Conservation (phyloP, 1,140 invertebrate species). For the Paralvinella palmiformis region DNA sequence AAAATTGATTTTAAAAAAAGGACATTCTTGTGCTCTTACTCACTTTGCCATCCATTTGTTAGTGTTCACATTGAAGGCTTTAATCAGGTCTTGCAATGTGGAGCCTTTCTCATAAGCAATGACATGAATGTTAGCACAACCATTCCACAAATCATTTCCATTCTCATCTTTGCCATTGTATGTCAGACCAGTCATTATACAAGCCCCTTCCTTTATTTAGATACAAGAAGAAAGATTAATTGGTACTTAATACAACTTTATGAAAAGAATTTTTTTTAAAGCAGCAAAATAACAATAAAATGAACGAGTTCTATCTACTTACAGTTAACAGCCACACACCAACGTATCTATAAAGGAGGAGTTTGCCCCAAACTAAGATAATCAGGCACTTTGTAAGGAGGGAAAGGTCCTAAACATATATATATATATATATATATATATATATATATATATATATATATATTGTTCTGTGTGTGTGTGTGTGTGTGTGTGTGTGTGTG, state of each 20-base stretch:
- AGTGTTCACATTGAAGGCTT: conserved; percentile 88
- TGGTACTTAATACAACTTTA: neutral
- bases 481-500: no score
- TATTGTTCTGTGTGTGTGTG: no score
- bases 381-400: conserved; percentile 63
- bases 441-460: no score
- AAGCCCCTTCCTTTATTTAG: conserved; percentile 50
- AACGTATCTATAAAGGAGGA: conserved; percentile 82
- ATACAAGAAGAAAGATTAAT: conserved; percentile 25
- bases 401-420: conserved; percentile 53
- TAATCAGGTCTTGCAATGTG: conserved; percentile 76
- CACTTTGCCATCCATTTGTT: conserved; percentile 84
- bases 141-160: conserved; percentile 65
- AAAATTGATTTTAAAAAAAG: no score
- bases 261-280: no score
- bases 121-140: conserved; percentile 77
- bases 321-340: conserved; percentile 82
- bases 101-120: conserved; percentile 68
- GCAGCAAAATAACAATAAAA: no score
- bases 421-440: no score
- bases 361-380: conserved; percentile 76
- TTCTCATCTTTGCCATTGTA: conserved; percentile 67
- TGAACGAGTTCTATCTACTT: conserved; percentile 40
- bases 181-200: conserved; percentile 62
- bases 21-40: no score